Evolutionary conservation across 2,888 invertebrate species (phyloP).

Genomic region (Uloborus plumipes): DNA sequence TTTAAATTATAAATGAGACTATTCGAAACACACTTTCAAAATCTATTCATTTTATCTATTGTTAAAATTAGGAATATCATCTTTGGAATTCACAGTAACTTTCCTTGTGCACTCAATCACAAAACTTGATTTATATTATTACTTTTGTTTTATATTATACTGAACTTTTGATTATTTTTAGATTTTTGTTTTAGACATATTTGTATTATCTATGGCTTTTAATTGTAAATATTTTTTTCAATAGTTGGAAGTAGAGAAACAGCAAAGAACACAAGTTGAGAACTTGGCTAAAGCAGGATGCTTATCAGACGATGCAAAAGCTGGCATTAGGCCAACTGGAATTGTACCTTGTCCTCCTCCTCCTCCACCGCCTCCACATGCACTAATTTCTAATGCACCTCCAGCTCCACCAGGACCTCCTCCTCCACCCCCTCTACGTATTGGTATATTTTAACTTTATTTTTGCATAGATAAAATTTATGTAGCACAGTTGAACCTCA

Average conservation of each 20-base stretch:
- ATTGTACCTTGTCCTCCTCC: conserved; percentile 68
- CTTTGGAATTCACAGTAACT: too few species aligned
- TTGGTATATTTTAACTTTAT: conserved; percentile 23
- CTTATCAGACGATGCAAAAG: conserved; percentile 94
- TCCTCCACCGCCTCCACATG: conserved; percentile 68
- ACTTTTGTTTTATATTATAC: too few species aligned
- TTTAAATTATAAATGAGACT: too few species aligned
- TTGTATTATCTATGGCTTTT: background rate
- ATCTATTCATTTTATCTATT: too few species aligned
- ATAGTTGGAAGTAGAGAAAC: conserved; percentile 71
- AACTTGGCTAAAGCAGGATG: conserved; percentile 90
- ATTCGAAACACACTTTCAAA: too few species aligned
- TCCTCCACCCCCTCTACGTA: conserved; percentile 74
- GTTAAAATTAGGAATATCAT: too few species aligned
- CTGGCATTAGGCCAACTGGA: conserved; percentile 69
- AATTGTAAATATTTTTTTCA: background rate
- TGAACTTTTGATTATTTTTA: too few species aligned
- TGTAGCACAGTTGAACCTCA: too few species aligned
- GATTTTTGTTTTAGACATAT: too few species aligned
- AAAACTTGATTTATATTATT: too few species aligned
- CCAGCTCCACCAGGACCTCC: conserved; percentile 75
- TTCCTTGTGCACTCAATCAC: too few species aligned
- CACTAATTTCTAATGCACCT: conserved; percentile 75
- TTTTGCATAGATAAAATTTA: background rate
- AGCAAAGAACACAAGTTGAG: conserved; percentile 84